Evolutionary conservation across 2,888 invertebrate genomes (phyloP).

Genomic region (Autographa pulchrina): DNA sequence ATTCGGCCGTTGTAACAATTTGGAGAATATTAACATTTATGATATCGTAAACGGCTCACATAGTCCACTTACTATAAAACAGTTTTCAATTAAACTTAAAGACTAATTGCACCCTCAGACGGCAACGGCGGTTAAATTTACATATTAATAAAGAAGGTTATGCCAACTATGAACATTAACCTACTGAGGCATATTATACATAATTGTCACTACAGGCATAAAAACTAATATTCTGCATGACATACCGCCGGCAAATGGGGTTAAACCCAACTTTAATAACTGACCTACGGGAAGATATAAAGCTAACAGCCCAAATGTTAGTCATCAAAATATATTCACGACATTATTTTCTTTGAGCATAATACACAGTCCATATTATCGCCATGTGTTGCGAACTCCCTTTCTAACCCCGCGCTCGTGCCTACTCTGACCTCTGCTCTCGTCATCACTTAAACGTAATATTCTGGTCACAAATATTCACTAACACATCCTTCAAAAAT

Average conservation of each 20-base stretch:
- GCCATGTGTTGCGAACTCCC: slow-evolving; percentile 55
- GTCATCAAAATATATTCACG: slow-evolving; percentile 55
- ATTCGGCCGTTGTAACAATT: neutral
- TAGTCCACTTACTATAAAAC: neutral
- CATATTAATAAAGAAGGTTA: slow-evolving; percentile 7
- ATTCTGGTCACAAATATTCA: slow-evolving; percentile 60
- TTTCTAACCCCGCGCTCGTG: slow-evolving; percentile 44
- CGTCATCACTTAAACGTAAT: slow-evolving; percentile 64
- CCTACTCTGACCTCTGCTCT: slow-evolving; percentile 62
- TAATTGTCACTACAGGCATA: slow-evolving; percentile 22
- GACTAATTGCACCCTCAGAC: neutral
- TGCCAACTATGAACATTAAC: neutral
- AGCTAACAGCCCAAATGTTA: slow-evolving; percentile 33
- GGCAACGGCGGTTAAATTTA: neutral
- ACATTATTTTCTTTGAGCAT: slow-evolving; percentile 53
- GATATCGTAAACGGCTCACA: neutral
- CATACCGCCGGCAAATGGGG: slow-evolving; percentile 24
- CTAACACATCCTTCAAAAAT: slow-evolving; percentile 19
- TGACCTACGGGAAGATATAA: slow-evolving; percentile 26
- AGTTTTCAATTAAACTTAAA: neutral
- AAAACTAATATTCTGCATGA: slow-evolving; percentile 36
- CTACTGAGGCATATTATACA: neutral
- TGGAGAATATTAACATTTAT: slow-evolving; percentile 1
- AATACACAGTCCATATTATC: slow-evolving; percentile 48
- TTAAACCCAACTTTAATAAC: slow-evolving; percentile 50